Evolutionary conservation across 2,888 invertebrate species (phyloP), one percentile per base, ranked within the genome.

Genomic region (Hipparchia sbordonii): DNA sequence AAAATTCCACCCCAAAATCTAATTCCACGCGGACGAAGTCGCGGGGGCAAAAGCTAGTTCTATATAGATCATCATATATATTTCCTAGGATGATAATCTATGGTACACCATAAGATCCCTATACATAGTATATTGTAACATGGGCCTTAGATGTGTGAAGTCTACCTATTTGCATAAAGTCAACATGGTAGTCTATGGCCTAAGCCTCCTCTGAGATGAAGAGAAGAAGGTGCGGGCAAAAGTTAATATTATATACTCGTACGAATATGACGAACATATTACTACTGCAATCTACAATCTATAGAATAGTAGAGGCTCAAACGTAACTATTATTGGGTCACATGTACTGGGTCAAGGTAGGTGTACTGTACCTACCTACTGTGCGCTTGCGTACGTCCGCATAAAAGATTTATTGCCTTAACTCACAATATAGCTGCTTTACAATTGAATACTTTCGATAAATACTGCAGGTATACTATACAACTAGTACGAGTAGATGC

Each of bases 371-470:
- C 39, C 3, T 72, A 39, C 59, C 6, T 6, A 39, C 48, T 6
- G 48, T 48, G 67, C 74, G 74, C 79, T 67, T 67, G 79, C 81
- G 83, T 81, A 84, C 82, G 84, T 82, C 82, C 80, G 81, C 76
- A 78, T 51, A 75, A 78, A 79, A 90, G 90, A 91, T 91, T 90
- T 91, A 91, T 91, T 82, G 82, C 84, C 77, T 81, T 82, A 81
- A 82, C 82, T 81, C 82, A 82, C 83, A 82, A 86, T 85, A 90
- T 88, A 87, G 86, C 77, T 80, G 84, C 82, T 84, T 82, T 84
- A 89, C 89, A 87, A 89, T 88, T 88, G 86, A 87, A 89, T 87
- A 85, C 85, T 77, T 85, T 87, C 87, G 86, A 86, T 88, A 85
- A 85, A 85, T 81, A 77, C 52, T 61, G 23, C 23, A 23, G 23